Evolutionary conservation across 23 tunicate genomes (phyloP).

Genomic region (Aplidium turbinatum): DNA sequence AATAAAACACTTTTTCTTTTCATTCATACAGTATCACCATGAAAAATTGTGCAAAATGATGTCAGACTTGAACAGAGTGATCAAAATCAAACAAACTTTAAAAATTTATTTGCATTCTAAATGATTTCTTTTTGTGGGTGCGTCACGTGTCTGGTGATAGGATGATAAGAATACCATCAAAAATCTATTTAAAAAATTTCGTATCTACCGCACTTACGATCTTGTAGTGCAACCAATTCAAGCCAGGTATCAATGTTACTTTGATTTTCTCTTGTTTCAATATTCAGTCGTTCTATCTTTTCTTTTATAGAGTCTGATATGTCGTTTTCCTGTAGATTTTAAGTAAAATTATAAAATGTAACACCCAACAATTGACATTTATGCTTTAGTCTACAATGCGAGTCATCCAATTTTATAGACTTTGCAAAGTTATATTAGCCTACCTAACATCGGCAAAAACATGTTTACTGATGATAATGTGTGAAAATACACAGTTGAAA

Average conservation of each 20-base stretch:
- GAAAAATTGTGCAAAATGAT: too few species aligned
- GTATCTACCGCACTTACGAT: conserved; percentile 32
- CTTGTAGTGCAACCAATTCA: conserved; percentile 59
- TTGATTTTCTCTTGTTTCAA: conserved; percentile 61
- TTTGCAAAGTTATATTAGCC: too few species aligned
- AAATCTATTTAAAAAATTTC: background rate
- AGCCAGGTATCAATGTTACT: conserved; percentile 60
- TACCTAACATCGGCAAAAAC: too few species aligned
- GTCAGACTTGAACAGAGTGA: background rate
- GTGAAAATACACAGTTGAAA: too few species aligned
- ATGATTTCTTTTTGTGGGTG: too few species aligned
- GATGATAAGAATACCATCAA: background rate
- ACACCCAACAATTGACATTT: too few species aligned
- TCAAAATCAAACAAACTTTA: background rate
- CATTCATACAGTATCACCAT: too few species aligned
- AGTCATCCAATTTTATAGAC: too few species aligned
- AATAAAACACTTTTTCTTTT: too few species aligned
- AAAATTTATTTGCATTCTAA: background rate
- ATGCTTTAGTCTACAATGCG: too few species aligned
- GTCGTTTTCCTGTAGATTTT: background rate
- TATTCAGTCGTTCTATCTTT: conserved; percentile 59
- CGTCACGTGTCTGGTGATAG: background rate
- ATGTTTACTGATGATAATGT: too few species aligned
- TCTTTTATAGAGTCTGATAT: conserved; percentile 8
- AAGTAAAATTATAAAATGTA: too few species aligned